Conservation (phyloP, 1,140 invertebrate species). For the Chelonus insularis region DNA sequence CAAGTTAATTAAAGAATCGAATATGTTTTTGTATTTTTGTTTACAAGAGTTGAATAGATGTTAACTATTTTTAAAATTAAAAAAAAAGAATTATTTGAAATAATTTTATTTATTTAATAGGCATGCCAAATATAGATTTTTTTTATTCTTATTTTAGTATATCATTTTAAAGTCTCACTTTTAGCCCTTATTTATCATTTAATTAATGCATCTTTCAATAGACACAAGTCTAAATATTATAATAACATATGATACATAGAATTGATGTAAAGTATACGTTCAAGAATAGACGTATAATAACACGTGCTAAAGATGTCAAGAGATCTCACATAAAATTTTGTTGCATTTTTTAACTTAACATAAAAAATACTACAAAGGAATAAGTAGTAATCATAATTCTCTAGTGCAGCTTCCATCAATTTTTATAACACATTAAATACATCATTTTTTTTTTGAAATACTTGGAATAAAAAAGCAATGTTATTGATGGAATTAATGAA, state of each 20-base stretch:
- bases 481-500: too few relatives aligned
- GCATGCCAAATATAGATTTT: not conserved
- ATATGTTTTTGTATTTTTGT: not conserved
- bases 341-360: not conserved
- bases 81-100: not conserved
- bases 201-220: too few relatives aligned
- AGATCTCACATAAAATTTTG: not conserved
- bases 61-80: not conserved
- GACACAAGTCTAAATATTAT: too few relatives aligned
- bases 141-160: not conserved
- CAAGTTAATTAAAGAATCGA: not conserved
- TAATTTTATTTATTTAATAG: not conserved
- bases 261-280: too few relatives aligned
- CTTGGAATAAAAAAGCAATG: too few relatives aligned
- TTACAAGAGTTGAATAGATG: not conserved
- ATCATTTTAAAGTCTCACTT: not conserved
- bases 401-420: too few relatives aligned
- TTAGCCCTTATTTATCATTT: not conserved
- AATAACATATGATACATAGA: too few relatives aligned
- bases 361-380: not conserved
- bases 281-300: not conserved
- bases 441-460: too few relatives aligned
- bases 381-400: too few relatives aligned
- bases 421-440: too few relatives aligned
- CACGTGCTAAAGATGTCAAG: not conserved